These are phyloP conservation scores for Cololabis saira DNA, from an alignment of 2,113 vertebrate species.

Conservation along the genomic window DNA sequence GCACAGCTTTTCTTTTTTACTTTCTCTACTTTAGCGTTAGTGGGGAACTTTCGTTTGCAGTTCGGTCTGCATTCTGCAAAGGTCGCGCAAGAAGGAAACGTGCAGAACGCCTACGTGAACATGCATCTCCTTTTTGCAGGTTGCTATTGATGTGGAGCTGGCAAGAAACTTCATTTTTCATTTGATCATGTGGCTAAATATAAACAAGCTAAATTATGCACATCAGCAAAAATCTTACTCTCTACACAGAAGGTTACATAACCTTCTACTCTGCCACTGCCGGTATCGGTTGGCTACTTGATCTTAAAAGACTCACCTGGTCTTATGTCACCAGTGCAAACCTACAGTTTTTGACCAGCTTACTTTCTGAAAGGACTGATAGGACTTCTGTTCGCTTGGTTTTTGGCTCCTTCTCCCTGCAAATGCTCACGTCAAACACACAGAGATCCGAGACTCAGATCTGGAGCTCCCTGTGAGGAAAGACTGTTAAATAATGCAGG, in stretches of 20 bases:
- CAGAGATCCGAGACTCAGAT: constrained; percentile 28
- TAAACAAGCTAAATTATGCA: too few relatives aligned
- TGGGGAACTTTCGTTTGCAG: not conserved
- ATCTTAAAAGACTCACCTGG: too few relatives aligned
- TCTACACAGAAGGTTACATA: too few relatives aligned
- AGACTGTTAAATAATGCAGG: constrained; percentile 76
- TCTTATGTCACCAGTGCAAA: not conserved
- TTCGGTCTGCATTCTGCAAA: not conserved
- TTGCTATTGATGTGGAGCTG: too few relatives aligned
- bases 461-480: constrained; percentile 50
- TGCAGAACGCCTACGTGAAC: too few relatives aligned
- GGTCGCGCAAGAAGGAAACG: too few relatives aligned
- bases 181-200: too few relatives aligned
- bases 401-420: constrained; percentile 9
- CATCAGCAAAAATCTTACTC: too few relatives aligned
- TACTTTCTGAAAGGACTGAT: not conserved
- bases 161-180: too few relatives aligned
- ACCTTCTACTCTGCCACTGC: too few relatives aligned
- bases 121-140: too few relatives aligned
- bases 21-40: not conserved
- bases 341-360: not conserved
- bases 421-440: constrained; percentile 40
- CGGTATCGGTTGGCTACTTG: too few relatives aligned
- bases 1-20: not conserved
- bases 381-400: not conserved